Base-by-base conservation (phyloP, 2,888 invertebrate genomes). In the Athalia circularis region DNA sequence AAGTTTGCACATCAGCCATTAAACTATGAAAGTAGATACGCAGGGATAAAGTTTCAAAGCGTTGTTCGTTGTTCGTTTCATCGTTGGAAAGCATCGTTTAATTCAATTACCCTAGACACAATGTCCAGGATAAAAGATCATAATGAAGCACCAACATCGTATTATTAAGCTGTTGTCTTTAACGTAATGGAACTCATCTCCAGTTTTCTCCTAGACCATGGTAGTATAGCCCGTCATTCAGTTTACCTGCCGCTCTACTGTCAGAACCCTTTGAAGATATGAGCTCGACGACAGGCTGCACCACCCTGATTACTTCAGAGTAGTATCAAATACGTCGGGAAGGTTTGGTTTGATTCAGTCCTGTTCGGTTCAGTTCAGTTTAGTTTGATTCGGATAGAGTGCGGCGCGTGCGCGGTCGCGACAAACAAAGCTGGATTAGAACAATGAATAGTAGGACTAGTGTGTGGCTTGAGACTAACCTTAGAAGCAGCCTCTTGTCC, bases 241-340 rank as follows among this genome's bases (percentile, higher is more conserved):
- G 29, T 29, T 29, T 2, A 29, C 29, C 29, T 29, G 29, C 29
- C 43, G 54, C 15, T 9, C 70, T 70, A 54, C 57, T 54, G 5
- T 29, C 47, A 59, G 72, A 47, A 43, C 6, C 59, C 13, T 57
- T 72, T 59, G 8, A 59, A 72, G 45, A 43, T 57, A 45, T 29
- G 70, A 70, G 54, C 29, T 11, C 43, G 57, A 43, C 15, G 70
- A 72, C 59, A 57, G n/a, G 72, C 72, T 72, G 72, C 72, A 72
- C 59, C 72, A 13, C 59, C 57, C 72, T 72, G 72, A 72, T 72
- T 72, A 72, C 72, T 72, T 59, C 59, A 47, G 57, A 72, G 72
- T 72, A 47, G 47, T 47, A 72, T 57, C 57, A 4, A 45, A 59
- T 47, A 47, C 43, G 59, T 13, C 45, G 47, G 54, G 9, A 29